Evolutionary conservation across 37 sponge, comb jelly and placozoan species (phyloP).

Genomic region (Axinella damicornis): DNA sequence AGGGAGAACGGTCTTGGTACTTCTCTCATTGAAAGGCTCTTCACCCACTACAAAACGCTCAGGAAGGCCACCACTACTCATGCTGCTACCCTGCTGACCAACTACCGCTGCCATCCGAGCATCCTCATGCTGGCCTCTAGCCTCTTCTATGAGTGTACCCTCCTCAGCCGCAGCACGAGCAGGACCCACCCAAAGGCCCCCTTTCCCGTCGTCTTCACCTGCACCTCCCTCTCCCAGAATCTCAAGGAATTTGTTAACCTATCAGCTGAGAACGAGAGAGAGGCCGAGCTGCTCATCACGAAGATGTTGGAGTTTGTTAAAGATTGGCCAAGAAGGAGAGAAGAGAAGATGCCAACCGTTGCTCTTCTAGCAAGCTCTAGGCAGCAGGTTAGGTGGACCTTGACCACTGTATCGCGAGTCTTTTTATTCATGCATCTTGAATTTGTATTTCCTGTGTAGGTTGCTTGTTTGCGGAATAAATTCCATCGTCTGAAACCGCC

Average conservation of each 20-base stretch:
- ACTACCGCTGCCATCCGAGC: constrained; percentile 65
- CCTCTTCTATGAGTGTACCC: constrained; percentile 65
- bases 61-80: background rate
- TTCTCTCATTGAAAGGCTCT: constrained; percentile 52
- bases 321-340: constrained; percentile 47
- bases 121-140: constrained; percentile 64
- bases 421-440: background rate
- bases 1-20: constrained; percentile 45
- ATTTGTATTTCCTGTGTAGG: background rate
- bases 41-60: constrained; percentile 12
- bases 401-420: background rate
- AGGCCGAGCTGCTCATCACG: constrained; percentile 20
- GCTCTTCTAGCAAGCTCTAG: constrained; percentile 57
- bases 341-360: constrained; percentile 19
- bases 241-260: background rate
- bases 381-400: constrained; percentile 45
- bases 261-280: constrained; percentile 9
- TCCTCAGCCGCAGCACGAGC: constrained; percentile 20
- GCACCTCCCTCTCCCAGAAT: constrained; percentile 5
- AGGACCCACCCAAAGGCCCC: constrained; percentile 23
- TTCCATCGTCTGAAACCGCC: too few relatives aligned
- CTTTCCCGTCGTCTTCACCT: constrained; percentile 50
- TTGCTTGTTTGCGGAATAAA: background rate
- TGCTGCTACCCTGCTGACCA: constrained; percentile 58
- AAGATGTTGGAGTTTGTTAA: constrained; percentile 20